phyloP scores from a whole-genome alignment of 2,797 vertebrate genomes.

The Enteromius argenteus region DNA sequence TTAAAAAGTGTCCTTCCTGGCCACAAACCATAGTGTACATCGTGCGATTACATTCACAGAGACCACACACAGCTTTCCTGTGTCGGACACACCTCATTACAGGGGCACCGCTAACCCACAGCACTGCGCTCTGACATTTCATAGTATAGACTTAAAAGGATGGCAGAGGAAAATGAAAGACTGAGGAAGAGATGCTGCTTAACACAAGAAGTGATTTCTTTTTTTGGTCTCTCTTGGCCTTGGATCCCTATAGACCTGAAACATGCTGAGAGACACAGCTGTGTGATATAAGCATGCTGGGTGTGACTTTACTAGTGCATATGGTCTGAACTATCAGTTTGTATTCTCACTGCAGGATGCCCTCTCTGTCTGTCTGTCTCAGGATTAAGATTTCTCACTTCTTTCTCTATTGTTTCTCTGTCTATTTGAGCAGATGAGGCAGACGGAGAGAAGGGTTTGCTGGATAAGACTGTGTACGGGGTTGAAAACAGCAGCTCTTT shows the following conservation, averaged over 20 bases:
- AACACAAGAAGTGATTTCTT: constrained; percentile 1
- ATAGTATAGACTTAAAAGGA: constrained; percentile 17
- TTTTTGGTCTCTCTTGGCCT: neutral
- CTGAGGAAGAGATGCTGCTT: constrained; percentile 5
- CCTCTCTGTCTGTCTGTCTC: constrained; percentile 27
- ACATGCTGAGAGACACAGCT: constrained; percentile 1
- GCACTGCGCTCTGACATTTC: constrained; percentile 26
- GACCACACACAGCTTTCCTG: constrained; percentile 59
- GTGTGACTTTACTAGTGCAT: constrained; percentile 40
- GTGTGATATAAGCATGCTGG: constrained; percentile 12
- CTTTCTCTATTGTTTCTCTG: constrained; percentile 14
- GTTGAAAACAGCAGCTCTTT: constrained; percentile 99
- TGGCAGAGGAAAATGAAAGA: neutral
- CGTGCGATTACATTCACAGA: neutral
- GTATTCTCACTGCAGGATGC: constrained; percentile 39
- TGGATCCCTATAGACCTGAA: constrained; percentile 8
- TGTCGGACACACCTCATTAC: constrained; percentile 52
- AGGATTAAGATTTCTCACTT: neutral
- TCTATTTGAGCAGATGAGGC: constrained; percentile 81
- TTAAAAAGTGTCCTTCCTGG: neutral
- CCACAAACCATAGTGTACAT: neutral
- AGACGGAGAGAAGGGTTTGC: constrained; percentile 79
- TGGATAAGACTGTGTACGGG: constrained; percentile 93
- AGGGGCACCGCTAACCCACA: constrained; percentile 45
- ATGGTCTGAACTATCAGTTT: constrained; percentile 50